Conservation (phyloP, 64 coral and sea anemone species). For the Montipora foliosa region DNA sequence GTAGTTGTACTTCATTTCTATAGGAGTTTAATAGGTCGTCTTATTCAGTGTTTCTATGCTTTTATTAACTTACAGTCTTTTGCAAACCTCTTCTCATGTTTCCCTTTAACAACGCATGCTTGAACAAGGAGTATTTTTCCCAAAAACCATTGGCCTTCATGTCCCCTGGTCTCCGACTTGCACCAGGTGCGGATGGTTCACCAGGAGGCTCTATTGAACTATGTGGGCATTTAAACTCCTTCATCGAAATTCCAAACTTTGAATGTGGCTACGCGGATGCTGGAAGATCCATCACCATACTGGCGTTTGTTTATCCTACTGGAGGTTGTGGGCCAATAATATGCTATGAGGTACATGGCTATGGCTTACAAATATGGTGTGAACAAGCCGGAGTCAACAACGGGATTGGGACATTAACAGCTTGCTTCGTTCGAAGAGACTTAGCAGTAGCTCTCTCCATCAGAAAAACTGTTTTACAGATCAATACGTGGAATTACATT, state of each 20-base stretch:
- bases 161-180: conserved; percentile 2
- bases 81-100: conserved; percentile 51
- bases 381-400: not conserved
- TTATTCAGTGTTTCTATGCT: too few relatives aligned
- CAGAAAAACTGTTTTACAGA: not conserved
- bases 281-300: conserved; percentile 35
- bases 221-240: conserved; percentile 12
- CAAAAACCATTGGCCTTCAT: conserved; percentile 25
- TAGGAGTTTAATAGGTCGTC: too few relatives aligned
- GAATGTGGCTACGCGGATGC: conserved; percentile 25
- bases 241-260: conserved; percentile 61
- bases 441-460: not conserved
- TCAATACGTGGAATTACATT: conserved; percentile 71
- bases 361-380: conserved; percentile 35
- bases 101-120: conserved; percentile 35
- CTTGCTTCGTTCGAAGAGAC: conserved; percentile 2
- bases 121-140: conserved; percentile 46
- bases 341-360: conserved; percentile 42
- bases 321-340: conserved; percentile 53
- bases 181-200: conserved; percentile 21
- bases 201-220: conserved; percentile 33
- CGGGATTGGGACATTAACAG: not conserved
- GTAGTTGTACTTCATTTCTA: too few relatives aligned
- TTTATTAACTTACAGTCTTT: not conserved
- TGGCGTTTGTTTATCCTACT: conserved; percentile 56